Percentiles rank a stretch among this genome's conserved stretches.
Conservation (phyloP, 2,797 vertebrate species). For the Acrocephalus scirpaceus region DNA sequence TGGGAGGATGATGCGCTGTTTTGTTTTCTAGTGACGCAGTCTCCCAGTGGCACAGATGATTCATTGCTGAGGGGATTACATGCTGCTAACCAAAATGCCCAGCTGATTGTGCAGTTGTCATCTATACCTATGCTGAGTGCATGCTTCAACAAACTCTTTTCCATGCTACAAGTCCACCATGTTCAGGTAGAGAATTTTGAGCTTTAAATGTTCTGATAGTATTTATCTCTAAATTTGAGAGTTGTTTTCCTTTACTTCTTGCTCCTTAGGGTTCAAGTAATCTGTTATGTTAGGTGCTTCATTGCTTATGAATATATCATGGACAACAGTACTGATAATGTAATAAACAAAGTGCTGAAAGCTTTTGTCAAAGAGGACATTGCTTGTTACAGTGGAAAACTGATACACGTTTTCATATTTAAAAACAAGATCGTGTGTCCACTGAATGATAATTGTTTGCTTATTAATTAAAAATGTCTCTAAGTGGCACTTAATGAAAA, state of each 20-base stretch:
- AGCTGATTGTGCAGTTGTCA: conserved; percentile 87
- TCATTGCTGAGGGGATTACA: conserved; percentile 91
- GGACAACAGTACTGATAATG: neutral
- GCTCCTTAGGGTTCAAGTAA: neutral
- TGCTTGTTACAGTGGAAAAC: neutral
- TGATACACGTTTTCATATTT: neutral
- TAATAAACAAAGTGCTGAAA: neutral
- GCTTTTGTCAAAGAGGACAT: neutral
- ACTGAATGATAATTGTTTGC: neutral
- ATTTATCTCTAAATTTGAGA: neutral
- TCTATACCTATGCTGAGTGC: conserved; percentile 95
- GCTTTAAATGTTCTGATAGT: neutral
- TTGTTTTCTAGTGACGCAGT: conserved; percentile 85
- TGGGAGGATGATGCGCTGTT: neutral
- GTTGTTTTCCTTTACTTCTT: neutral
- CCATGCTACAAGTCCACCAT: conserved; percentile 97
- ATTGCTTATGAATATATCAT: neutral
- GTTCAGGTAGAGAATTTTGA: conserved; percentile 86
- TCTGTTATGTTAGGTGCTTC: neutral
- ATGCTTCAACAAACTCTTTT: conserved; percentile 99
- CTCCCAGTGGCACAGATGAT: conserved; percentile 93
- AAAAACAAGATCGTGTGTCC: neutral
- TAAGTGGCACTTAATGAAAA: neutral
- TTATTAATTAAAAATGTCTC: neutral
- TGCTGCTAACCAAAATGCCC: conserved; percentile 80